phyloP scores from a whole-genome alignment of 2,113 vertebrate genomes.

The Gallinago undulata region DNA sequence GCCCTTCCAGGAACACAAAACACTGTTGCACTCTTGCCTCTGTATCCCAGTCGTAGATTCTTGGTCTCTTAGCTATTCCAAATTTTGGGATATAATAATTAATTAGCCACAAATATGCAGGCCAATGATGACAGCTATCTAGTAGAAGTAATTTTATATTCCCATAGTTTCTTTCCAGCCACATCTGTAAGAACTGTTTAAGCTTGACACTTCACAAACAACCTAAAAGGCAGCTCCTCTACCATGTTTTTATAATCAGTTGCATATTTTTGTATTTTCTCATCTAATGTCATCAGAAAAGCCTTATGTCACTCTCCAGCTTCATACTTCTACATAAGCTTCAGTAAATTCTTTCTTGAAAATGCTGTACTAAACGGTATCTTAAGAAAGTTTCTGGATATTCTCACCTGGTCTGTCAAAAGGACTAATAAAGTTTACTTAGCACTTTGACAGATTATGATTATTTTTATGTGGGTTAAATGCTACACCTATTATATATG shows the following conservation, averaged over 20 bases:
- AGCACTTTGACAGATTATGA: not conserved
- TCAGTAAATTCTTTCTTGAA: not conserved
- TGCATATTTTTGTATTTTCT: not conserved
- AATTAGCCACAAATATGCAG: not conserved
- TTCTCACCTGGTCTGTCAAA: not conserved
- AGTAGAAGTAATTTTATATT: not conserved
- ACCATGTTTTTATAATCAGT: not conserved
- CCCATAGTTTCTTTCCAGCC: not conserved
- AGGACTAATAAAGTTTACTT: not conserved
- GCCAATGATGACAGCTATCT: not conserved
- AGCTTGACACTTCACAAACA: not conserved
- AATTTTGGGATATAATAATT: not conserved
- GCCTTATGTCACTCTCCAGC: not conserved
- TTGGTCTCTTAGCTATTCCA: not conserved
- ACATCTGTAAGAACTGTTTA: not conserved
- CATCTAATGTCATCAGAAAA: not conserved
- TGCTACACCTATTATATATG: not conserved
- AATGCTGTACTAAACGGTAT: not conserved
- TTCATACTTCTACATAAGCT: not conserved
- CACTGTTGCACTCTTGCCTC: not conserved
- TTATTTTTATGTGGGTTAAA: constrained; percentile 7
- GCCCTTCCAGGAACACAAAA: not conserved
- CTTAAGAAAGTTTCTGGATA: not conserved
- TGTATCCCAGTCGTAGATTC: not conserved
- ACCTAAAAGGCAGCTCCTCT: not conserved